Evolutionary conservation across 2,797 vertebrate genomes (phyloP).

Genomic region (Chelonia mydas): DNA sequence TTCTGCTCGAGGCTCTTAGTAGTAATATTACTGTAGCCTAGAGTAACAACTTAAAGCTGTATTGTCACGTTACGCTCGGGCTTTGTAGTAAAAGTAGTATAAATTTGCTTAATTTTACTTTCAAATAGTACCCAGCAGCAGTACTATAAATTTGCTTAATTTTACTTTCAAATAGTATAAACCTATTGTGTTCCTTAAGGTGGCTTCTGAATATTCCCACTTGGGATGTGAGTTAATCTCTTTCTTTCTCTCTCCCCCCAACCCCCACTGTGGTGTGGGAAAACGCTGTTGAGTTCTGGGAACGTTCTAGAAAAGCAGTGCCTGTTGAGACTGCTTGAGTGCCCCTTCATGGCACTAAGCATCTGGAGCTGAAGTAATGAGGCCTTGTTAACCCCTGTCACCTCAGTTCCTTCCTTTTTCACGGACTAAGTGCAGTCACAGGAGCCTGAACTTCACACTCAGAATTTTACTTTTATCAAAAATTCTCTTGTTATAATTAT

Average conservation of each 20-base stretch:
- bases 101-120: not conserved
- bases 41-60: constrained; percentile 12
- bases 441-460: not conserved
- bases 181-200: not conserved
- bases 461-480: not conserved
- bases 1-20: not conserved
- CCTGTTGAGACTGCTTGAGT: not conserved
- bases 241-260: not conserved
- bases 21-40: not conserved
- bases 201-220: constrained; percentile 1
- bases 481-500: not conserved
- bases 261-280: not conserved
- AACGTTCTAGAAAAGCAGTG: not conserved
- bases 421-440: not conserved
- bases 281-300: not conserved
- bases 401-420: not conserved
- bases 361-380: not conserved
- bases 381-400: not conserved
- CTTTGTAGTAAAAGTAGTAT: not conserved
- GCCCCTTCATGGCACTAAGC: not conserved
- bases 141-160: not conserved
- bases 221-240: not conserved
- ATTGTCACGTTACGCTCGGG: not conserved
- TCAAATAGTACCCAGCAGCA: not conserved
- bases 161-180: not conserved